Base-by-base conservation (phyloP, 1,140 invertebrate species). In the Polypedilum pembai region DNA sequence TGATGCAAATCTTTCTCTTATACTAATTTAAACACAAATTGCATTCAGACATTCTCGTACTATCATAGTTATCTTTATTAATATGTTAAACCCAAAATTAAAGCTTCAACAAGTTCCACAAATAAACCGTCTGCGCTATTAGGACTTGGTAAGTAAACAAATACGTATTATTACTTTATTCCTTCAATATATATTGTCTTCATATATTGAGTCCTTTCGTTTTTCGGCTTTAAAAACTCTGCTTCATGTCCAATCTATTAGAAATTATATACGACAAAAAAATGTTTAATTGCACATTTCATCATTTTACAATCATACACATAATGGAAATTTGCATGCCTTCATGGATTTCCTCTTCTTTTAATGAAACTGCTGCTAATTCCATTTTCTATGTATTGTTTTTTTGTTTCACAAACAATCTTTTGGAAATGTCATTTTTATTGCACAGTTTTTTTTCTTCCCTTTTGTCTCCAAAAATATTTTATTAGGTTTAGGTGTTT, bases 11-110 rank as follows among this genome's bases (percentile, higher is more conserved):
- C 24, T 33, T 5, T 33, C 24, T 33, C 24, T 33, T 5, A 33
- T 33, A 33, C 24, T 33, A 3, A 33, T 33, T 33, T 3, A 33
- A 3, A 33, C 5, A 33, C 5, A 33, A 33, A 33, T 33, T 33
- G 24, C 45, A n/a, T 56, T 45, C 41, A 45, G 12, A 56, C 45
- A 56, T 56, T n/a, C 15, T 56, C 4, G 15, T 4, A n/a, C n/a
- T 56, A 56, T 56, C n/a, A 56, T 56, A 12, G 45, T 56, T 56
- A 56, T 56, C 45, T 56, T 56, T 56, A 56, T 56, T 56, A 56
- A 56, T 56, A 1, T 56, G 45, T 56, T 56, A 56, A 56, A 56
- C 45, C 24, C 24, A 56, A 56, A 56, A 56, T 56, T 56, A 56
- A 56, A 56, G 45, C 45, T 56, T 56, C 45, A 56, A n/a, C 45